phyloP scores from a whole-genome alignment of 2,797 vertebrate genomes.

The Rhabdophis nuchalis region DNA sequence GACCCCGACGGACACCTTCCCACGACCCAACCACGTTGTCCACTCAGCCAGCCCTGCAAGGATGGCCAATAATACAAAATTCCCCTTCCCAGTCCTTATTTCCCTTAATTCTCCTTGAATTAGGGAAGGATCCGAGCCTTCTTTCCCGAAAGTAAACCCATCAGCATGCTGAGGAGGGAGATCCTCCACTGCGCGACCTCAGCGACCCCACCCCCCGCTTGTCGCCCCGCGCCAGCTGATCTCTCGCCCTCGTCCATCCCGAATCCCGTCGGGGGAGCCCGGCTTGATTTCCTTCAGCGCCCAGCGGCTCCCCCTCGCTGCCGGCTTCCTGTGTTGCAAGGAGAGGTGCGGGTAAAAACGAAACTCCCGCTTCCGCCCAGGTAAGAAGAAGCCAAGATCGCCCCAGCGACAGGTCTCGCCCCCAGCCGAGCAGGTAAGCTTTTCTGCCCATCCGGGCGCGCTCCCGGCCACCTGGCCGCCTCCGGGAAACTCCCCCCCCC shows the following conservation, averaged over 20 bases:
- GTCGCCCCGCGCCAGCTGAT: neutral
- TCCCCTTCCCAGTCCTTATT: neutral
- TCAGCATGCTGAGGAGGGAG: fast-evolving
- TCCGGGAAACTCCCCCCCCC: too few relatives aligned
- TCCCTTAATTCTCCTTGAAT: neutral
- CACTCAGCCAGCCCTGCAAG: neutral
- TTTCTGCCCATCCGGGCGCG: neutral
- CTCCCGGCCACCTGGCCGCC: neutral
- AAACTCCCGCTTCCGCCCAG: conserved; percentile 68
- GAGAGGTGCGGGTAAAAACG: conserved; percentile 2
- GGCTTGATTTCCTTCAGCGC: neutral
- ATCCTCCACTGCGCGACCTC: neutral
- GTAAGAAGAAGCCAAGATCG: conserved; percentile 52
- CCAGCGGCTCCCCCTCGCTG: neutral
- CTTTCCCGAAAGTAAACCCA: neutral
- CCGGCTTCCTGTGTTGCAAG: conserved; percentile 25
- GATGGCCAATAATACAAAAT: neutral
- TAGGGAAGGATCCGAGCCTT: neutral
- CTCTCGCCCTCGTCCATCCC: too few relatives aligned
- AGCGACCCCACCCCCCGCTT: neutral
- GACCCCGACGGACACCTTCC: neutral
- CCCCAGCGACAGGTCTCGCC: neutral
- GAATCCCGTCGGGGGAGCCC: neutral
- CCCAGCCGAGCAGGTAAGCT: neutral
- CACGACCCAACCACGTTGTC: neutral